Evolutionary conservation across 37 sponge, comb jelly and placozoan genomes (phyloP).

Genomic region (Ianthella basta): DNA sequence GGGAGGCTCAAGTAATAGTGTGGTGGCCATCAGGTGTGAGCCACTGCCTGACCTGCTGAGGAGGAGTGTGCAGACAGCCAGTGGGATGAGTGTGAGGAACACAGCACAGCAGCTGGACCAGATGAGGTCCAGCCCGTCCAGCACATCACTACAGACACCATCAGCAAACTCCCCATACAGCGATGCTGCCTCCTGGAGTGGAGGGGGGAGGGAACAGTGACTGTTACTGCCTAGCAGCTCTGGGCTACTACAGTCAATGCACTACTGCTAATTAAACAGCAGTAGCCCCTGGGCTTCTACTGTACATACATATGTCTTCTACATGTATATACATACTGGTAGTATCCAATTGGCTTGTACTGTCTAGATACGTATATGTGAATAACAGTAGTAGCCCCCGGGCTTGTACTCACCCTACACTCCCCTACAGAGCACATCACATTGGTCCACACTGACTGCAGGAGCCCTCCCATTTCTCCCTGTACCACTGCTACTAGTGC

Average conservation of each 20-base stretch:
- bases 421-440: background rate
- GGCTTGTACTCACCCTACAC: conserved; percentile 1
- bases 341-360: no score
- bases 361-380: no score
- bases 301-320: no score
- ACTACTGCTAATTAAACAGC: no score
- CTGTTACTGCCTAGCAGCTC: no score
- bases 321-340: no score
- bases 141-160: conserved; percentile 55
- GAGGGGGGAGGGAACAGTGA: background rate
- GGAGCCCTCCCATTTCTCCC: background rate
- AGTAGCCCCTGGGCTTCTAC: no score
- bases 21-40: background rate
- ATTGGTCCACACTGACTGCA: background rate
- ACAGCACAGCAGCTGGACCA: conserved; percentile 54
- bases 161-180: conserved; percentile 37
- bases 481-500: background rate
- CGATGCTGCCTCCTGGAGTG: background rate
- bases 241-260: no score
- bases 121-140: conserved; percentile 66
- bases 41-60: conserved; percentile 1
- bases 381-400: no score
- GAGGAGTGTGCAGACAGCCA: conserved; percentile 51
- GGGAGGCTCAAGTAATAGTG: conserved; percentile 27
- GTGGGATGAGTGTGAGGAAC: conserved; percentile 26